A percentile compares a stretch with the other conserved stretches of the same genome.
Conservation (phyloP, 2,888 invertebrate species). For the Agriotes lineatus region DNA sequence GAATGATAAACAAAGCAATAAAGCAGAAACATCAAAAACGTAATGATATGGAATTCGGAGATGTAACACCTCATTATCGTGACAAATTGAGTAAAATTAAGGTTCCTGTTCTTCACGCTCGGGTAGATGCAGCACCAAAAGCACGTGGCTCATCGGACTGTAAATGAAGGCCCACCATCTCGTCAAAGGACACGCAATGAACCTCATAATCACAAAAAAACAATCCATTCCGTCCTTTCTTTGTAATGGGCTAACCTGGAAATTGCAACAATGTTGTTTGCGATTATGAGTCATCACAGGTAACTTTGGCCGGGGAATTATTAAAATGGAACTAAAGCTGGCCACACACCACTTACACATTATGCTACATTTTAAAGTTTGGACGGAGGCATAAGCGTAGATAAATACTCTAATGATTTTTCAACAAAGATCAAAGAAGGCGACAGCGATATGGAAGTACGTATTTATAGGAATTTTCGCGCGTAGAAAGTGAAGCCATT, state of each 20-base stretch:
- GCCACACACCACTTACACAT: too few species aligned
- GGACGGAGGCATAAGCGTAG: neutral
- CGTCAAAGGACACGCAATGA: conserved; percentile 23
- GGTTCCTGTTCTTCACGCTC: conserved; percentile 17
- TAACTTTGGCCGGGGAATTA: too few species aligned
- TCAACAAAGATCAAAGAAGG: conserved; percentile 13
- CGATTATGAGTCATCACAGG: too few species aligned
- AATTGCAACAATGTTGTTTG: too few species aligned
- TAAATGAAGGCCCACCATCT: conserved; percentile 23
- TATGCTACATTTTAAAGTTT: too few species aligned
- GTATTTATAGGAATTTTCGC: conserved; percentile 25
- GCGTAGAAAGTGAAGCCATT: conserved; percentile 34
- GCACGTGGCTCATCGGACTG: conserved; percentile 38
- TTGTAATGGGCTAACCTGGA: too few species aligned
- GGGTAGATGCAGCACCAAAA: conserved; percentile 13
- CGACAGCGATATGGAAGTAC: neutral
- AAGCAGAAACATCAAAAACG: conserved; percentile 11
- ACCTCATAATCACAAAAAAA: conserved; percentile 1
- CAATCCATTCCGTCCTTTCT: too few species aligned
- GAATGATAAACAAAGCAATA: conserved; percentile 6
- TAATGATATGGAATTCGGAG: conserved; percentile 18
- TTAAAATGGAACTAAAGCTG: too few species aligned
- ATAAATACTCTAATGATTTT: conserved; percentile 18
- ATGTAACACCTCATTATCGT: conserved; percentile 29
- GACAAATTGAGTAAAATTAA: conserved; percentile 31